phyloP scores from a whole-genome alignment of 2,113 vertebrate genomes.

The Cygnus buccinator region DNA sequence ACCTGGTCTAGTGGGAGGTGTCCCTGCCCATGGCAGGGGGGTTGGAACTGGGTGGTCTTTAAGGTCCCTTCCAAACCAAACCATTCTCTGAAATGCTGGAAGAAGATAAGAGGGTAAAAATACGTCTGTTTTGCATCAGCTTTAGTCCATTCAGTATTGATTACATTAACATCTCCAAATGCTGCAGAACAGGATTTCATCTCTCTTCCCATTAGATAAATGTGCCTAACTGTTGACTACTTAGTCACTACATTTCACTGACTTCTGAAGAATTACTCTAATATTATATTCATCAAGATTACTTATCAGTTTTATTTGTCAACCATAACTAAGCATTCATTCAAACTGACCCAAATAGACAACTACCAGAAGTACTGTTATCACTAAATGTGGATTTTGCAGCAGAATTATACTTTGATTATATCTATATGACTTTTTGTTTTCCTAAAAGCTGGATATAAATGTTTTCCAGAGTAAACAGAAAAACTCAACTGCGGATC shows the following conservation, averaged over 20 bases:
- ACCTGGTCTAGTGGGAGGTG: too few relatives aligned
- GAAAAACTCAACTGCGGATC: neutral
- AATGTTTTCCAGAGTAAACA: neutral
- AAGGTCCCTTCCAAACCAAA: too few relatives aligned
- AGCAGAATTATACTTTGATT: neutral
- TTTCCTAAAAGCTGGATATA: neutral
- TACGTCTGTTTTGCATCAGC: neutral
- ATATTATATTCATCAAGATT: neutral
- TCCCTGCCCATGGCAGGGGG: too few relatives aligned
- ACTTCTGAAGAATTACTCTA: neutral
- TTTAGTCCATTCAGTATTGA: neutral
- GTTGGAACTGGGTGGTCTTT: too few relatives aligned
- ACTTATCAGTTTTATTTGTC: neutral
- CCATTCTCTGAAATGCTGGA: neutral
- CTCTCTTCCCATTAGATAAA: neutral
- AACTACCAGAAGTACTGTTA: neutral
- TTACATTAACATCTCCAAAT: neutral
- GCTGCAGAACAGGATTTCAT: neutral
- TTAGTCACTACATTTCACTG: neutral
- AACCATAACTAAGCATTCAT: neutral
- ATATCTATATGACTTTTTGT: neutral
- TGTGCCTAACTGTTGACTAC: neutral
- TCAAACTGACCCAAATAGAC: neutral
- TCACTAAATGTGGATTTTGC: neutral
- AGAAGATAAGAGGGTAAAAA: neutral